Evolutionary conservation across 2,888 invertebrate species (phyloP), one percentile per base, ranked within the genome.

Genomic region (Cyclophora albipunctata): DNA sequence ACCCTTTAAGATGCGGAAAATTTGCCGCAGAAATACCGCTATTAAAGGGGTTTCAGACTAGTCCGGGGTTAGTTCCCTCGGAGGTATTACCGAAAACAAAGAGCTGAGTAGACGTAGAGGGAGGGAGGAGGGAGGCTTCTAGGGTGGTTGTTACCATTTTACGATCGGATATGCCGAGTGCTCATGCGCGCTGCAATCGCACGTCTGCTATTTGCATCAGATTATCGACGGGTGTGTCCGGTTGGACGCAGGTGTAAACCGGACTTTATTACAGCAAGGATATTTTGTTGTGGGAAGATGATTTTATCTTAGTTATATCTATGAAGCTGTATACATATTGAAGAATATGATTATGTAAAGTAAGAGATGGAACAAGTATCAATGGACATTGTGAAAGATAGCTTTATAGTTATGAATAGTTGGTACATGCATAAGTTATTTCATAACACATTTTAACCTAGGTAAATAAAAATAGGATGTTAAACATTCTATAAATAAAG

Each of bases 31-130:
- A 78, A 77, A 79, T 74, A 73, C 63, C 57, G 71, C 77, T 75
- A 82, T 86, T 84, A 86, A 61, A 84, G 71, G 79, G 84, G 84
- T 81, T 83, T 87, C 85, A 86, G 83, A 71, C 78, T 78, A 75
- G 77, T 73, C 73, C 77, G 67, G 70, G 71, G 71, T 76, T 78
- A 79, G 78, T 80, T 81, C 73, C 78, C 78, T 77, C 76, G 52
- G 44, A 60, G 71, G 68, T 69, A 73, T 78, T 78, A 73, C 80
- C 84, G 78, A 84, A 84, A 87, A 87, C 86, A 87, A 88, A 84
- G 83, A 82, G 81, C 72, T 67, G 66, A 68, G 75, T 75, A 84
- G 84, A 83, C 81, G 67, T 78, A 20, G 20, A 20, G 67, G 63
- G 63, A 63, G 51, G 52, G 58, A 50, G 50, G 49, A 57, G 60